phyloP scores from a whole-genome alignment of 2,113 vertebrate genomes.

The Syngnathus floridae region DNA sequence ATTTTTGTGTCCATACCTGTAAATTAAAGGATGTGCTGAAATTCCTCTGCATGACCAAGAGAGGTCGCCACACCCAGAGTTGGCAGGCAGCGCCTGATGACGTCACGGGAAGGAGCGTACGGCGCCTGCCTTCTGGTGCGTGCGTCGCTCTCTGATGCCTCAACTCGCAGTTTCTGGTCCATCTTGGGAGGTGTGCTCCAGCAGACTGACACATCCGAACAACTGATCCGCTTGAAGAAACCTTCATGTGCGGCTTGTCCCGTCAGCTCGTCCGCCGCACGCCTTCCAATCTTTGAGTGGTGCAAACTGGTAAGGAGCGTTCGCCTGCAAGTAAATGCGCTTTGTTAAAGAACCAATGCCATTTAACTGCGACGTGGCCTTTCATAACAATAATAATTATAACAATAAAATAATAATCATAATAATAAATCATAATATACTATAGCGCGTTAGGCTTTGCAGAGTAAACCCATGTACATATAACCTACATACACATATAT shows the following conservation, averaged over 20 bases:
- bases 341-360: slow-evolving; percentile 43
- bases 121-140: slow-evolving; percentile 56
- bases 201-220: not conserved
- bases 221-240: not conserved
- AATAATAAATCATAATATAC: slow-evolving; percentile 12
- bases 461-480: slow-evolving; percentile 13
- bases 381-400: not conserved
- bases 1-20: slow-evolving; percentile 14
- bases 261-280: slow-evolving; percentile 39
- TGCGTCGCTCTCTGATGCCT: slow-evolving; percentile 69
- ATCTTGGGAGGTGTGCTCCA: slow-evolving; percentile 58
- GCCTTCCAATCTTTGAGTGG: slow-evolving; percentile 44
- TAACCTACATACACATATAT: no score
- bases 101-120: slow-evolving; percentile 67
- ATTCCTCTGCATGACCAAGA: slow-evolving; percentile 10
- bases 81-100: slow-evolving; percentile 63
- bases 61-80: slow-evolving; percentile 38
- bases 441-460: slow-evolving; percentile 18
- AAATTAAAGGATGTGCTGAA: slow-evolving; percentile 42
- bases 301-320: slow-evolving; percentile 47
- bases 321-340: slow-evolving; percentile 31
- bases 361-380: slow-evolving; percentile 26
- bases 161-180: slow-evolving; percentile 72
- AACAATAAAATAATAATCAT: no score
- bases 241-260: slow-evolving; percentile 23